Conservation (phyloP, 2,113 vertebrate species). For the Menura novaehollandiae region DNA sequence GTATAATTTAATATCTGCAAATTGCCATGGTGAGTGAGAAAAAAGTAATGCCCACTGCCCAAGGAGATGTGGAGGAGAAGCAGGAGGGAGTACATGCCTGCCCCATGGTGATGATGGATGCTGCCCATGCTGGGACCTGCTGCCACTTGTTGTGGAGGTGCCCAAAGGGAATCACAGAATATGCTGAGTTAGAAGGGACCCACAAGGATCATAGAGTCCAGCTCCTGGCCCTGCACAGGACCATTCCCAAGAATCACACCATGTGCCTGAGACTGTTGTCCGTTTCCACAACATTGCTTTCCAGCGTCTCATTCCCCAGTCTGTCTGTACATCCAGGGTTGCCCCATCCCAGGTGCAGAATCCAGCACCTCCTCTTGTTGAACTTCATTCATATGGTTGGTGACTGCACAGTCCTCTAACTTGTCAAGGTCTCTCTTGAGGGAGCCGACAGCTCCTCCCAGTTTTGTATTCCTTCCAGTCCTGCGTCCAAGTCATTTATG, state of each 20-base stretch:
- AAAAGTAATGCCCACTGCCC: not conserved
- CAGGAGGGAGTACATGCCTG: not conserved
- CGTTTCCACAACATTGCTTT: accelerated
- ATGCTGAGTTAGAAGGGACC: not conserved
- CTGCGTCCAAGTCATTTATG: not conserved
- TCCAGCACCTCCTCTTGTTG: not conserved
- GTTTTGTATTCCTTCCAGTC: not conserved
- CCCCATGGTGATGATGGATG: not conserved
- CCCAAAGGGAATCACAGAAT: not conserved
- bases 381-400: not conserved
- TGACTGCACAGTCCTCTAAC: not conserved
- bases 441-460: not conserved
- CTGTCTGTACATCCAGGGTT: accelerated
- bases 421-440: not conserved
- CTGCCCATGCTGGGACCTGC: not conserved
- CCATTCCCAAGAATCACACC: not conserved
- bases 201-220: not conserved
- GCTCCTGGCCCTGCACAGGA: not conserved
- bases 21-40: not conserved
- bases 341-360: not conserved
- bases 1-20: conserved; percentile 53
- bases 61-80: not conserved
- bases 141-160: not conserved
- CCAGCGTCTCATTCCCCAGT: not conserved
- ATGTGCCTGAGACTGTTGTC: not conserved